Conservation (phyloP, 2,888 invertebrate genomes). For the Caradrina kadenii region DNA sequence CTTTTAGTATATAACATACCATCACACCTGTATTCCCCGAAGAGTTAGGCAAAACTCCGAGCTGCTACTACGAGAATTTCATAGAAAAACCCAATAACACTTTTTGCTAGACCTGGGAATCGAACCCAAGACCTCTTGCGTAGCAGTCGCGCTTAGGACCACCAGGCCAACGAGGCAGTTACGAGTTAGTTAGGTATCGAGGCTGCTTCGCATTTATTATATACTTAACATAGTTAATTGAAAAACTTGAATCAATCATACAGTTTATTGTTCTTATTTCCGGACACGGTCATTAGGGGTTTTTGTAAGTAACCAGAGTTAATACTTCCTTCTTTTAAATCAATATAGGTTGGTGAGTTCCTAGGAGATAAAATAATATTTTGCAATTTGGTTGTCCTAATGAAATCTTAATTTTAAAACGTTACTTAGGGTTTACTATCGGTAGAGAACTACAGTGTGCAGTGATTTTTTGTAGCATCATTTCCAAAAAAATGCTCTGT, state of each 20-base stretch:
- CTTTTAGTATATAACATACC: slow-evolving; percentile 19
- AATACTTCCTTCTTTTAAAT: not conserved
- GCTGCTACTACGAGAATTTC: too few relatives aligned
- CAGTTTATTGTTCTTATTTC: slow-evolving; percentile 16
- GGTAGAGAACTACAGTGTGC: not conserved
- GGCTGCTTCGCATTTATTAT: slow-evolving; percentile 24
- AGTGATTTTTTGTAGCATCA: too few relatives aligned
- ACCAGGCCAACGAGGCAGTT: too few relatives aligned
- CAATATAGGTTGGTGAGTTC: not conserved
- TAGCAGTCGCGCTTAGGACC: too few relatives aligned
- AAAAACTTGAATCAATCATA: slow-evolving; percentile 11
- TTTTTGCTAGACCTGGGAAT: too few relatives aligned
- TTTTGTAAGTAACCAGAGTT: not conserved
- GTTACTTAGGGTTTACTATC: not conserved
- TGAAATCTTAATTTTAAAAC: not conserved
- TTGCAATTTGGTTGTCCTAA: not conserved
- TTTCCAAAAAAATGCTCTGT: too few relatives aligned
- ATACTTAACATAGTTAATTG: slow-evolving; percentile 5
- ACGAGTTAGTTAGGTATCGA: too few relatives aligned
- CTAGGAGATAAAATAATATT: not conserved
- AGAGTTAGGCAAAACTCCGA: too few relatives aligned
- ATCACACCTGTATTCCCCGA: too few relatives aligned
- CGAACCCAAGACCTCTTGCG: too few relatives aligned
- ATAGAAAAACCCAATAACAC: too few relatives aligned
- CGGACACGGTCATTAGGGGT: not conserved